A percentile compares a stretch with the other conserved stretches of the same genome.
Evolutionary conservation across 2,888 invertebrate genomes (phyloP).

Genomic region (Chaitophorus viminalis): DNA sequence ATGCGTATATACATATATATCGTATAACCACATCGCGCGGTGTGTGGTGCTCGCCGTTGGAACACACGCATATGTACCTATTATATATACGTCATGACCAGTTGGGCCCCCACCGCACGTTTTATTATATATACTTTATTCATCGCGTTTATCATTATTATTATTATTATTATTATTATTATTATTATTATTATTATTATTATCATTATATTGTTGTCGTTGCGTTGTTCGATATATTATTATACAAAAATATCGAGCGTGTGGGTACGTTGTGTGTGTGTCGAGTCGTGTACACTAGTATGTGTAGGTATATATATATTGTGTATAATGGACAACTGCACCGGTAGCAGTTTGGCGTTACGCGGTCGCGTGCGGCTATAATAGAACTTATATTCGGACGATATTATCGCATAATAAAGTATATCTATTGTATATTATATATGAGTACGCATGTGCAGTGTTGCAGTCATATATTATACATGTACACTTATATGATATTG

Average conservation of each 20-base stretch:
- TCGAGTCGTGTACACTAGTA: background rate
- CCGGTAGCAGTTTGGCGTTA: background rate
- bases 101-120: constrained; percentile 1
- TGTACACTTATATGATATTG: too few relatives aligned
- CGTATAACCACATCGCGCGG: background rate
- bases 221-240: too few relatives aligned
- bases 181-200: background rate
- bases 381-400: background rate
- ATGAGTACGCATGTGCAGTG: too few relatives aligned
- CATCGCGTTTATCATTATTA: background rate
- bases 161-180: background rate
- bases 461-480: too few relatives aligned
- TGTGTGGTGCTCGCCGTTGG: background rate
- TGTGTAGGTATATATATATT: background rate
- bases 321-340: background rate
- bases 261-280: background rate
- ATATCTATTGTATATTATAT: background rate
- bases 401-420: background rate
- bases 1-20: background rate
- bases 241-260: background rate
- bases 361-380: background rate
- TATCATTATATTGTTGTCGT: too few relatives aligned
- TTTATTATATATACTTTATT: constrained; percentile 31
- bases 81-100: background rate
- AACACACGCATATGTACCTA: constrained; percentile 15